These are phyloP conservation scores for Coelinius sp. DNA, from an alignment of 2,888 invertebrate species.

Conservation along the genomic window DNA sequence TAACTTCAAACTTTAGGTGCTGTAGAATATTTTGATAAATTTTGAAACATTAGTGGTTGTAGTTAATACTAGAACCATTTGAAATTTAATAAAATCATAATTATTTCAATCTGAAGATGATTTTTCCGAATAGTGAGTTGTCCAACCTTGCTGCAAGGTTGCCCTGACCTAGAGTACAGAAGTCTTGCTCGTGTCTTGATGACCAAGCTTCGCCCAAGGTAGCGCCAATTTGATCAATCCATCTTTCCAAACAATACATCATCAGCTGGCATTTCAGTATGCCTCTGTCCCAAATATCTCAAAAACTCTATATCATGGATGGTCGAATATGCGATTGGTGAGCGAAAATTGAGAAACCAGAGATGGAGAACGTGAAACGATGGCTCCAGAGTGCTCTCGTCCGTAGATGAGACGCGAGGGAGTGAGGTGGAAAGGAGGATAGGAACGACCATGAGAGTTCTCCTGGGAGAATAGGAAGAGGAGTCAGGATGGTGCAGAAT, in stretches of 20 bases:
- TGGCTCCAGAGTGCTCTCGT: slow-evolving; percentile 19
- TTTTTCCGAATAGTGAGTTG: no score
- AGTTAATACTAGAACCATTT: no score
- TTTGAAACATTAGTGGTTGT: not conserved
- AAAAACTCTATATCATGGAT: slow-evolving; percentile 30
- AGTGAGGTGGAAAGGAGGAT: slow-evolving; percentile 25
- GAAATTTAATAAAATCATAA: no score
- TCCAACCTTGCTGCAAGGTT: no score
- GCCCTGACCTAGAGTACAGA: no score
- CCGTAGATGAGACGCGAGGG: slow-evolving; percentile 22
- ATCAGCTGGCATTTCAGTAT: slow-evolving; percentile 60
- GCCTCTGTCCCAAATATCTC: slow-evolving; percentile 32
- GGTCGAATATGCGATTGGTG: slow-evolving; percentile 41
- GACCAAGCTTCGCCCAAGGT: no score
- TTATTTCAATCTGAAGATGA: no score
- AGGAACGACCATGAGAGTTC: slow-evolving; percentile 37
- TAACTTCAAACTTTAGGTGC: not conserved
- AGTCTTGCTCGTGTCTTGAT: no score
- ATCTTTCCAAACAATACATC: slow-evolving; percentile 61
- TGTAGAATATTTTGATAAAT: not conserved
- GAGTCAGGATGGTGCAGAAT: slow-evolving; percentile 47
- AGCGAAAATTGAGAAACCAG: slow-evolving; percentile 37
- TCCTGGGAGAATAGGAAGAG: slow-evolving; percentile 45
- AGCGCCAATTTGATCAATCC: no score
- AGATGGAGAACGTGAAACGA: slow-evolving; percentile 39